Evolutionary conservation across 2,113 vertebrate genomes (phyloP).

Genomic region (Pedetes capensis): DNA sequence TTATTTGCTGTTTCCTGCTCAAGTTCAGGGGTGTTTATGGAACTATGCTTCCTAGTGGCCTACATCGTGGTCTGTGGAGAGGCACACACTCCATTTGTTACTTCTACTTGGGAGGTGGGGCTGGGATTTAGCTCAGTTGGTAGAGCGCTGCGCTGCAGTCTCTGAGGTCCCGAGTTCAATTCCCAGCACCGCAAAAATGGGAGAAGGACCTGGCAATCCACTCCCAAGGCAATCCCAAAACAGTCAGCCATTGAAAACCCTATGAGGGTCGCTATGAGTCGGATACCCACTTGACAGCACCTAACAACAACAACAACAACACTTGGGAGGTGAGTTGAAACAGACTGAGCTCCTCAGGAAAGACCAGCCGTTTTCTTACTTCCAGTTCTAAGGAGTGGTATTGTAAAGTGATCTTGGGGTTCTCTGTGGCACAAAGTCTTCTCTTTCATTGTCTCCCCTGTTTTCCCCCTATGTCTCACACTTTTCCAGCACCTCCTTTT

Average conservation of each 20-base stretch:
- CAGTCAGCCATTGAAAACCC: too few species aligned
- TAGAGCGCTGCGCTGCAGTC: too few species aligned
- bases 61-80: not conserved
- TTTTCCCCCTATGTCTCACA: not conserved
- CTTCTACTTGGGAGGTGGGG: not conserved
- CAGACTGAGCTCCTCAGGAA: not conserved
- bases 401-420: not conserved
- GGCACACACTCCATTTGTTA: not conserved
- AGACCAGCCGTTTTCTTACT: not conserved
- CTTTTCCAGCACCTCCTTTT: not conserved
- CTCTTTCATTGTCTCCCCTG: not conserved
- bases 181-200: too few species aligned
- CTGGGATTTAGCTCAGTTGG: too few species aligned
- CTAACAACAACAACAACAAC: too few species aligned
- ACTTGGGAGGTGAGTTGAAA: slow-evolving; percentile 10
- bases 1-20: not conserved
- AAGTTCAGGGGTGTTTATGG: not conserved
- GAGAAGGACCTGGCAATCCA: too few species aligned
- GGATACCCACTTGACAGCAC: too few species aligned
- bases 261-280: too few species aligned
- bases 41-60: not conserved
- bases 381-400: not conserved
- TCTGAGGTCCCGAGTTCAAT: too few species aligned
- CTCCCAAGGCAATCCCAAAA: too few species aligned
- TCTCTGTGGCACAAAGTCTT: not conserved